These are phyloP conservation scores for Prionailurus viverrinus DNA, from an alignment of 2,113 vertebrate species.

Conservation along the genomic window DNA sequence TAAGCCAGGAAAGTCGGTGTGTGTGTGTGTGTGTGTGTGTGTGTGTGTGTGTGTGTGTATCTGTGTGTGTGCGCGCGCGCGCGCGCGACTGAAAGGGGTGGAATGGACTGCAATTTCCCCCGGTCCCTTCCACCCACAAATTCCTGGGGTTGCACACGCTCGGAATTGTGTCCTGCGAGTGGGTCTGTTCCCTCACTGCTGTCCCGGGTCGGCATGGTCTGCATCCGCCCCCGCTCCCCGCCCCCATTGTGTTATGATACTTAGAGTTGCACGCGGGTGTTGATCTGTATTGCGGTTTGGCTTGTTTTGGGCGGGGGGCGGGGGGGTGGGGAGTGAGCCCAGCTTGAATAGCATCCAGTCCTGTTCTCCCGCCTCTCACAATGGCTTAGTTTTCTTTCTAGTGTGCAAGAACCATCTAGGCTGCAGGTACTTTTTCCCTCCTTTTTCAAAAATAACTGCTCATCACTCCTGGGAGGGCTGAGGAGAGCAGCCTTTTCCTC, in stretches of 20 bases:
- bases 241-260: constrained; percentile 23
- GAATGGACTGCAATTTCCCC: background rate
- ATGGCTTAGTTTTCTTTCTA: background rate
- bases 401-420: background rate
- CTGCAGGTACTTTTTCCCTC: constrained; percentile 58
- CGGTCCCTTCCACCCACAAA: background rate
- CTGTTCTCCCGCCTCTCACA: background rate
- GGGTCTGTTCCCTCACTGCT: background rate
- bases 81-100: accelerated
- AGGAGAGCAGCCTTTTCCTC: background rate
- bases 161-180: accelerated
- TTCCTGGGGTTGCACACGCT: background rate
- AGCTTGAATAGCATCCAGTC: accelerated
- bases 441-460: constrained; percentile 67
- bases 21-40: background rate
- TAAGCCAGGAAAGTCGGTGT: background rate
- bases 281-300: background rate
- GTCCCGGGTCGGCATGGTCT: background rate
- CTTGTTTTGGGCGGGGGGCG: background rate
- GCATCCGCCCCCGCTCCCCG: background rate
- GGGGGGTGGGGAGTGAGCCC: background rate
- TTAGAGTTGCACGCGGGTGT: background rate
- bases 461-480: background rate
- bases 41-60: background rate
- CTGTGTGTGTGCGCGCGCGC: background rate